A percentile compares a stretch with the other conserved stretches of the same genome.
phyloP scores from a whole-genome alignment of 2,888 invertebrate genomes.

The Serripes groenlandicus region DNA sequence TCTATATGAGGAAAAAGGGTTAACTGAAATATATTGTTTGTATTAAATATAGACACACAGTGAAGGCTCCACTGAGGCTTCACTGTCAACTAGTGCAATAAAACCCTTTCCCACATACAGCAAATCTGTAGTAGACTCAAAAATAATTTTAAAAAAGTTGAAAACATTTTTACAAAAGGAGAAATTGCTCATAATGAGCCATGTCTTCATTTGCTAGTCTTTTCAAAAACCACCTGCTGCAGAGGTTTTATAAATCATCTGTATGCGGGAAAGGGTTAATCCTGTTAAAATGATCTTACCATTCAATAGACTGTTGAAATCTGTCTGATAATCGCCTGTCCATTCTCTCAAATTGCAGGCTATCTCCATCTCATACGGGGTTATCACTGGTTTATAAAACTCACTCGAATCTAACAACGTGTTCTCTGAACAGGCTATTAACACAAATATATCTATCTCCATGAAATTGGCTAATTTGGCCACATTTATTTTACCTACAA shows the following conservation, averaged over 20 bases:
- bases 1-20: no score
- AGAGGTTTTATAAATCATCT: no score
- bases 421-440: constrained; percentile 97
- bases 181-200: neutral
- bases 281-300: constrained; percentile 86
- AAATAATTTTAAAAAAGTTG: neutral
- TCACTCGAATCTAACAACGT: constrained; percentile 93
- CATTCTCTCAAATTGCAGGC: constrained; percentile 88
- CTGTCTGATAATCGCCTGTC: constrained; percentile 89
- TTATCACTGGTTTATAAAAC: constrained; percentile 95
- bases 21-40: no score
- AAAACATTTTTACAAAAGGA: neutral
- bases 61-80: no score
- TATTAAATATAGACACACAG: no score
- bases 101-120: no score
- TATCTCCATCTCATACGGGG: constrained; percentile 96
- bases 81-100: no score
- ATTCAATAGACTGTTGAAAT: constrained; percentile 92
- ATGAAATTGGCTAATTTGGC: constrained; percentile 98
- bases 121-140: neutral
- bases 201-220: neutral
- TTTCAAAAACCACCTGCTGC: no score
- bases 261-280: no score
- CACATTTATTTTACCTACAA: constrained; percentile 97
- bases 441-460: constrained; percentile 95